Evolutionary conservation across 2,888 invertebrate species (phyloP), one percentile per base, ranked within the genome.

Genomic region (Andrena flavipes): DNA sequence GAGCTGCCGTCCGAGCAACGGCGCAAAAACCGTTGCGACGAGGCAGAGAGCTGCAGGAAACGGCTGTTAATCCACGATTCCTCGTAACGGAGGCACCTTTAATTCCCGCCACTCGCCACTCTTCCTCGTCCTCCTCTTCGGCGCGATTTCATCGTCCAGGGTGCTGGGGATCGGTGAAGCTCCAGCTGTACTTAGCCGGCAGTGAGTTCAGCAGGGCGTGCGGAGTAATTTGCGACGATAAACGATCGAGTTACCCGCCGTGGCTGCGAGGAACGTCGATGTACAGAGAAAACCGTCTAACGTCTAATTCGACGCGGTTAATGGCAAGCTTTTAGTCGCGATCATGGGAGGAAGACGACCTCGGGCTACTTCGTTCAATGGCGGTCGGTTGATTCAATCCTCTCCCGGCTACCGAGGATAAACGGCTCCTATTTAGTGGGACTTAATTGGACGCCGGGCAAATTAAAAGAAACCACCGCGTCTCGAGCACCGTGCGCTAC

Each of bases 391-490:
- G 70, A 71, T 80, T 77, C 79, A 70, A 65, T 80, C 70, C 69
- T 56, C 69, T 59, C 59, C 62, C 56, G 64, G 29, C 23, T 64
- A 8, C 33, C 59, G 59, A 77, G 65, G 76, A 59, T 75, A 65
- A 77, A 77, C 77, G 67, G 68, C 78, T 69, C 68, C 69, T 76
- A 79, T 79, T 79, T 79, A 79, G 56, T 69, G 79, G 64, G 30
- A 63, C 69, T 79, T 76, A 70, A 79, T 69, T 69, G 79, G 76
- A 69, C 69, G 64, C 56, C 69, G 59, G 49, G 63, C 79, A 70
- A 76, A 76, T 79, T 76, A 79, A 79, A 79, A 79, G 79, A 79
- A 76, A 76, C 78, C 70, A 59, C 33, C 51, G n/a, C 59, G 54
- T 76, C 76, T 76, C 33, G 54, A 76, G 76, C 70, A 62, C 70